phyloP scores from a whole-genome alignment of 2,113 vertebrate genomes.

The Hydropotes inermis region DNA sequence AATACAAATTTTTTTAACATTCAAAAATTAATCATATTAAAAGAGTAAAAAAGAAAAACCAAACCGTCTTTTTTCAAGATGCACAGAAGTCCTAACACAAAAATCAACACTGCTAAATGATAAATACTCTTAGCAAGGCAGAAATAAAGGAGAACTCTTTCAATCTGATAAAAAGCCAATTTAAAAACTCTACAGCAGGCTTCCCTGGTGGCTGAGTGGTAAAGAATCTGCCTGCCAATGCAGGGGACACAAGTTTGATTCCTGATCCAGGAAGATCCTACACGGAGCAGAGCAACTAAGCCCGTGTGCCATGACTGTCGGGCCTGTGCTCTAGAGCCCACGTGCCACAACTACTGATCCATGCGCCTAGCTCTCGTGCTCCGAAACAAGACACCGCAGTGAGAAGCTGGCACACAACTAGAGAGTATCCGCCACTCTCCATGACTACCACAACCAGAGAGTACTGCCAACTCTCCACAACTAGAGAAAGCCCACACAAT shows the following conservation, averaged over 20 bases:
- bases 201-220: neutral
- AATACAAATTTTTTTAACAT: neutral
- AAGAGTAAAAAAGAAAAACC: neutral
- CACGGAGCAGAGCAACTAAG: neutral
- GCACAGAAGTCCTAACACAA: neutral
- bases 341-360: neutral
- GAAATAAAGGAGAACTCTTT: neutral
- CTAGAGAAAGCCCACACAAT: neutral
- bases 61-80: neutral
- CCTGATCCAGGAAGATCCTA: neutral
- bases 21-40: neutral
- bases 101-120: neutral
- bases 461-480: neutral
- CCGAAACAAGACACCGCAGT: neutral
- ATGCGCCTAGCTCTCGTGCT: accelerated
- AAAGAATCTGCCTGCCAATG: neutral
- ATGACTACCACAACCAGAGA: neutral
- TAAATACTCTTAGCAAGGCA: neutral
- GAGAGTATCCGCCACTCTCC: neutral
- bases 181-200: neutral
- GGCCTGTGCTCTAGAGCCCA: neutral
- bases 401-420: neutral
- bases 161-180: neutral
- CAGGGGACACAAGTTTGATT: neutral
- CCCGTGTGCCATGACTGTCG: accelerated